Base-by-base conservation (phyloP, 2,797 vertebrate species). In the Prionace glauca region DNA sequence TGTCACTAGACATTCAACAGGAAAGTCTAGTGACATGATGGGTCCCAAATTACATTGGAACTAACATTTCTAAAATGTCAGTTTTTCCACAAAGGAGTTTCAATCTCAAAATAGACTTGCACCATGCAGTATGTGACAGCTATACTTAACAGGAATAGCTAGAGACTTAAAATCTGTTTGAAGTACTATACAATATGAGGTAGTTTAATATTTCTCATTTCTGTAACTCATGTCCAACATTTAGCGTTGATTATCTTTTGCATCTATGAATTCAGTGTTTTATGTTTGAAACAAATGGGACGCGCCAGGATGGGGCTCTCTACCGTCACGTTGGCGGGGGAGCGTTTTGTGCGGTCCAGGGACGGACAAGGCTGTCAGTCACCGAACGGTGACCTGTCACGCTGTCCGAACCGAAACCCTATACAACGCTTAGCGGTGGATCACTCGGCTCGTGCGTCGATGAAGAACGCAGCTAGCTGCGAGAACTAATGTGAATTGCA, bases 381-480 rank as follows among this genome's bases (percentile, higher is more conserved):
- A n/a, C n/a, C n/a, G 45, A 3, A 3, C 45, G 1, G 1, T 3
- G 3, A 3, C 3, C 45, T 3, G 45, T 1, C 3, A 1, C 45
- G 45, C 1, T 1, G 3, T 3, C 45, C 3, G 45, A 3, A n/a
- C n/a, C 3, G 3, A 1, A 50, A 1, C 45, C 45, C 3, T 50
- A 50, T 50, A 50, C 45, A 50, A 50, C 45, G 45, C 45, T 50
- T 50, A 50, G 45, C 45, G 45, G 45, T 50, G 45, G 45, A 50
- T 50, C 45, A 50, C 45, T 50, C 45, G 45, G 45, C 45, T 50
- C 45, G 45, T 50, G 45, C 45, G 45, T 50, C 45, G 45, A 50
- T 50, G 45, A 50, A 50, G 45, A 50, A 50, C 45, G 45, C 45
- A 50, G 45, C 45, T 50, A 50, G 45, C 45, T 50, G 45, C 45